Evolutionary conservation across 2,888 invertebrate genomes (phyloP).

Genomic region (Spisula subtruncata): DNA sequence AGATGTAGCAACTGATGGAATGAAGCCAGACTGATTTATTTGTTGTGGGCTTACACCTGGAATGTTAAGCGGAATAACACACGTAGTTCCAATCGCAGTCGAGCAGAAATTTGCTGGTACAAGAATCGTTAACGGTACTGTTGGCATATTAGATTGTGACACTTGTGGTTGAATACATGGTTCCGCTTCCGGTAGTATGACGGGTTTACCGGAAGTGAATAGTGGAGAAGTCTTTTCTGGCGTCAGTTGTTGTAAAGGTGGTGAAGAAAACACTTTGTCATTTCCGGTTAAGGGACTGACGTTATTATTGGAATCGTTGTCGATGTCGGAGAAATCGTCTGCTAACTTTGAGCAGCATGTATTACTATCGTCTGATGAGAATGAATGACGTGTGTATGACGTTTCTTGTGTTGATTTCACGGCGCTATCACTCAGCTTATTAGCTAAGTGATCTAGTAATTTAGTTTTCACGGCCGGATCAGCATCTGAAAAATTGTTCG

Average conservation of each 20-base stretch:
- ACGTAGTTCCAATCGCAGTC: constrained; percentile 48
- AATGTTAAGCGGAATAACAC: constrained; percentile 58
- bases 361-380: constrained; percentile 6
- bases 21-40: constrained; percentile 18
- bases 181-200: neutral
- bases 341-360: constrained; percentile 7
- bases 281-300: neutral
- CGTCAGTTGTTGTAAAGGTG: neutral
- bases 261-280: neutral
- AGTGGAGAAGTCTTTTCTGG: neutral
- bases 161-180: neutral
- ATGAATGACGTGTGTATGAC: constrained; percentile 4
- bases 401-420: neutral
- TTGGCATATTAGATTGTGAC: constrained; percentile 35
- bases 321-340: constrained; percentile 22
- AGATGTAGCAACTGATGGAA: constrained; percentile 9
- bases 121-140: constrained; percentile 62
- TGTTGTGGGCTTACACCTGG: constrained; percentile 35
- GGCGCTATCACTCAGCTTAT: constrained; percentile 49
- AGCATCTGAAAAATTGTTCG: constrained; percentile 55
- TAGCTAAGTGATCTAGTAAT: constrained; percentile 63
- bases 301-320: constrained; percentile 42
- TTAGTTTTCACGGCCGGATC: constrained; percentile 61
- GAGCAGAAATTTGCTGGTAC: constrained; percentile 65
- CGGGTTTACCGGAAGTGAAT: neutral